Evolutionary conservation across 1,140 invertebrate genomes (phyloP).

Genomic region (Solenopsis invicta): DNA sequence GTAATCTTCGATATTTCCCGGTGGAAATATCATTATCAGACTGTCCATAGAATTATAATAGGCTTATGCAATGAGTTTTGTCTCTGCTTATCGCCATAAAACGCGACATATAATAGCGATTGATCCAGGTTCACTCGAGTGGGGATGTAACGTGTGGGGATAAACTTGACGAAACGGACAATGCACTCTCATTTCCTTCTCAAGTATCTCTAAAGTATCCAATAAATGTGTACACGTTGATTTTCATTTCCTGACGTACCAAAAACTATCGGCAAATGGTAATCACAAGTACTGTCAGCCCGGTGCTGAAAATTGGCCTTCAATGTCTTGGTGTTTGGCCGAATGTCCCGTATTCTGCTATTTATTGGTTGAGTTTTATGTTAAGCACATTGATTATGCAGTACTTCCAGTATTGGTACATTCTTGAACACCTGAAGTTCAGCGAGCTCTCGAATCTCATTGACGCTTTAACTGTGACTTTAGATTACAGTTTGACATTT

Average conservation of each 20-base stretch:
- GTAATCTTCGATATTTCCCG: background rate
- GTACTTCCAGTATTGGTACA: constrained; percentile 47
- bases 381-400: background rate
- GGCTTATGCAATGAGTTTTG: background rate
- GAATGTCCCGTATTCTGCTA: background rate
- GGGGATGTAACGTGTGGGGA: background rate
- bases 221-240: background rate
- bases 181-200: background rate
- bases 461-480: background rate
- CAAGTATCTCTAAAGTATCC: background rate
- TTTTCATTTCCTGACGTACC: background rate
- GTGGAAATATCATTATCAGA: background rate
- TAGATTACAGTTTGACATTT: constrained; percentile 17
- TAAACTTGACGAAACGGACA: background rate
- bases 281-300: background rate
- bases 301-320: constrained; percentile 11
- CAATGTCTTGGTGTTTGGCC: constrained; percentile 30
- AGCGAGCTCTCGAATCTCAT: constrained; percentile 25
- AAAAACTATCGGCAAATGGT: background rate
- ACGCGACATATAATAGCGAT: constrained; percentile 18
- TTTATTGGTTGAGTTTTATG: constrained; percentile 1
- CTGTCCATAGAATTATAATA: background rate
- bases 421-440: background rate
- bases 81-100: background rate
- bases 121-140: background rate